Evolutionary conservation across 2,113 vertebrate species (phyloP).

Genomic region (Baryphthengus martii): DNA sequence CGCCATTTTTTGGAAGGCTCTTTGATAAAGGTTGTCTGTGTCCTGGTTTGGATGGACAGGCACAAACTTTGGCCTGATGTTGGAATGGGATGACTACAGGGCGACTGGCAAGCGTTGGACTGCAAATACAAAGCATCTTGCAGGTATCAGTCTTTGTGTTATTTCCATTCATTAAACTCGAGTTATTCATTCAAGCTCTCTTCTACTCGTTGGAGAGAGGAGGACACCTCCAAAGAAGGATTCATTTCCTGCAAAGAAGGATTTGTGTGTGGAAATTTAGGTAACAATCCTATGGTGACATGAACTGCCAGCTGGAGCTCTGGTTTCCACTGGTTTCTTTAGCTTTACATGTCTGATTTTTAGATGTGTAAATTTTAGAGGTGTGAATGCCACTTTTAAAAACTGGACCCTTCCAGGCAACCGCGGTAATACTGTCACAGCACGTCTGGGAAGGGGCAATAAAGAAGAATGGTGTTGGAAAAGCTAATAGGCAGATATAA

Average conservation of each 20-base stretch:
- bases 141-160: not conserved
- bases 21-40: not conserved
- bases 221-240: not conserved
- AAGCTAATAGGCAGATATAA: not conserved
- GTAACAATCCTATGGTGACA: not conserved
- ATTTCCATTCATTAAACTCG: not conserved
- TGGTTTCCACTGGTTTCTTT: not conserved
- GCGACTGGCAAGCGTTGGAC: accelerated
- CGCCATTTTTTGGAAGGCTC: not conserved
- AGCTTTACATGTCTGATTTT: not conserved
- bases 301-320: not conserved
- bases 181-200: not conserved
- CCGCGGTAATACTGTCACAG: not conserved
- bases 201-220: not conserved
- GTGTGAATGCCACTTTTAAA: not conserved
- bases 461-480: not conserved
- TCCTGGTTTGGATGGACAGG: not conserved
- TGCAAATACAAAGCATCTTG: not conserved
- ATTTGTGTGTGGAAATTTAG: too few species aligned
- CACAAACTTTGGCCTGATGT: not conserved
- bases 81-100: not conserved
- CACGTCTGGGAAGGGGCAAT: accelerated
- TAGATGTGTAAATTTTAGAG: not conserved
- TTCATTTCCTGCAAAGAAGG: not conserved
- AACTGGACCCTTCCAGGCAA: not conserved